These are phyloP conservation scores for Sebastiscus albofasciatus DNA, from an alignment of 2,797 vertebrate species.

Conservation along the genomic window DNA sequence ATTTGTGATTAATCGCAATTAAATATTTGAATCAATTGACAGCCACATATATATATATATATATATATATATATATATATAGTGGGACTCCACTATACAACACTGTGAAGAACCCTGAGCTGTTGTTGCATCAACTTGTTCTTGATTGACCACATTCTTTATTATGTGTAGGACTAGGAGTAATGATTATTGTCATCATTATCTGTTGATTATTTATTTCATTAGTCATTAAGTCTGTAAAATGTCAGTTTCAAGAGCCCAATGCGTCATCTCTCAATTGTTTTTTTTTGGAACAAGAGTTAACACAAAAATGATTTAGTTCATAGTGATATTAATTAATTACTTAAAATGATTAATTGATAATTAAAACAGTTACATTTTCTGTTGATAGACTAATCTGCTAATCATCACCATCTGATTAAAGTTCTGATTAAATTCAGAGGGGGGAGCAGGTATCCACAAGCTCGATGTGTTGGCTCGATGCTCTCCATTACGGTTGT, in stretches of 20 bases:
- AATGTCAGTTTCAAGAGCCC: neutral
- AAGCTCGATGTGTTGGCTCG: neutral
- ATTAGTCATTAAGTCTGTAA: neutral
- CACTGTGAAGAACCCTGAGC: neutral
- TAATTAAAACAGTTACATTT: neutral
- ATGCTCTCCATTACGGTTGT: constrained; percentile 3
- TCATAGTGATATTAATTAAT: neutral
- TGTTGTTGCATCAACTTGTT: neutral
- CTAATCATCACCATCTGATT: constrained; percentile 6
- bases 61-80: no score
- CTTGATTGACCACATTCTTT: neutral
- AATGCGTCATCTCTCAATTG: neutral
- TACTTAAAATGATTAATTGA: neutral
- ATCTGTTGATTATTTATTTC: neutral
- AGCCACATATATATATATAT: no score
- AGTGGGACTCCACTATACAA: neutral
- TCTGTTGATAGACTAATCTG: neutral
- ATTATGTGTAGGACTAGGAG: neutral
- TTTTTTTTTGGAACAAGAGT: neutral
- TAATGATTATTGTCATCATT: neutral
- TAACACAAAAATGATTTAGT: neutral
- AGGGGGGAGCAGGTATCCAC: constrained; percentile 1
- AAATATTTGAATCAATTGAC: no score
- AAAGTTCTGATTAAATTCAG: neutral
- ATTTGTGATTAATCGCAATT: no score